Base-by-base conservation (phyloP, 2,888 invertebrate genomes). In the Eristalis arbustorum region DNA sequence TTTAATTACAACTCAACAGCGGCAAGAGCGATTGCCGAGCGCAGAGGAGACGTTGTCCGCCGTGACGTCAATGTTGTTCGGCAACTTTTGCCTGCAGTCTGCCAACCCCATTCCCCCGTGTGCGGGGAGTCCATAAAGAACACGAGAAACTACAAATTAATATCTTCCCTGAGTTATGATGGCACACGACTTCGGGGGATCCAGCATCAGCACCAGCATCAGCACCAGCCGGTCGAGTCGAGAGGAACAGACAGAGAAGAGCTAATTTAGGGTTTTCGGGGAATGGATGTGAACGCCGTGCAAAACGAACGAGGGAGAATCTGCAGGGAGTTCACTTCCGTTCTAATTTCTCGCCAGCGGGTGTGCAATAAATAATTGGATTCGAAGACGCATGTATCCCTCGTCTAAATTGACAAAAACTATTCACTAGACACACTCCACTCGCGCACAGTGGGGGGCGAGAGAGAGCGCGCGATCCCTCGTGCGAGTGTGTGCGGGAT, bases 1-100 rank as follows among this genome's bases (percentile, higher is more conserved):
- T 87, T 87, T 87, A 87, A 87, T 87, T 87, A 83, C 78, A 87
- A 79, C 87, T 87, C 87, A 87, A 82, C 85, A n/a, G 81, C 63
- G 49, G 49, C 49, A 80, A 80, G 84, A 84, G 28, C 76, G 84
- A 84, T 84, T 80, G 67, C 80, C 66, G 75, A n/a, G 25, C 18
- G 25, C 59, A 59, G 25, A 25, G 25, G 25, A 23, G 59, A 28
- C 23, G 74, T 25, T 37, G 66, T 56, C 59, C 57, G 66, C 23
- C 72, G 40, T 10, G 73, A 74, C 80, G 25, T 25, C 25, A 76
- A 66, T 76, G 84, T 84, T 75, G 71, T 42, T 23, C 14, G 80
- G 28, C 76, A 40, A 76, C 80, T 84, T 84, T 76, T 8, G 18
- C 28, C 49, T 23, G 59, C 25, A 25, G 59, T 25, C 62, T 22